A percentile compares a stretch with the other conserved stretches of the same genome.
Conservation (phyloP, 64 coral and sea anemone genomes). For the Exaiptasia diaphana region DNA sequence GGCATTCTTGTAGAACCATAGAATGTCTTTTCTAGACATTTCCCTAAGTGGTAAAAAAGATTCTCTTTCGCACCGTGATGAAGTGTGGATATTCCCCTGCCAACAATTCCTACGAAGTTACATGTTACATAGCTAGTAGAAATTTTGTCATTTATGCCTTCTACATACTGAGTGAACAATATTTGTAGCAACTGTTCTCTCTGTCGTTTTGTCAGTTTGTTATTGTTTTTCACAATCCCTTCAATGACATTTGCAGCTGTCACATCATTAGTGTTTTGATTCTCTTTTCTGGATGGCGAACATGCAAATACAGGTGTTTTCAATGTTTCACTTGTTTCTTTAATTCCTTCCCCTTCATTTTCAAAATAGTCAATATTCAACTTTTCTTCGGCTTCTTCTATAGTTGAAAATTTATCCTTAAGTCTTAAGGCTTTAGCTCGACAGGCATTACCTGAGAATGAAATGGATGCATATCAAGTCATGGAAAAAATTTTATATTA, state of each 20-base stretch:
- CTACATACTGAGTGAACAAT: conserved; percentile 19
- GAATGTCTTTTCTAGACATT: conserved; percentile 13
- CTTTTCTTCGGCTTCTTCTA: conserved; percentile 2
- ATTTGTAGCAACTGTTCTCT: conserved; percentile 8
- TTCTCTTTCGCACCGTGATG: conserved; percentile 20
- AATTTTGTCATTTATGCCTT: background rate
- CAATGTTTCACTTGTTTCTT: background rate
- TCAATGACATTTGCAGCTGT: background rate
- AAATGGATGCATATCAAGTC: too few relatives aligned
- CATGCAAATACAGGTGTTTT: background rate
- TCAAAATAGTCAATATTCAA: conserved; percentile 2
- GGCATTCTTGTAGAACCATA: conserved; percentile 21
- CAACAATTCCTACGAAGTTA: conserved; percentile 8
- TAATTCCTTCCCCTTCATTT: background rate
- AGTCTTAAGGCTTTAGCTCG: background rate
- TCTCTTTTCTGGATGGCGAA: too few relatives aligned
- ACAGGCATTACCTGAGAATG: background rate
- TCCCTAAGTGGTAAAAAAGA: background rate
- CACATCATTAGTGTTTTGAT: background rate
- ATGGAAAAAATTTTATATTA: background rate
- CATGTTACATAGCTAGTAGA: background rate
- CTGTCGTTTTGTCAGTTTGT: conserved; percentile 14
- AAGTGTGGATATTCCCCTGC: background rate
- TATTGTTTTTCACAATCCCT: background rate
- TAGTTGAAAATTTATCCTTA: background rate